These are phyloP conservation scores for Meteorus cinctellus DNA, from an alignment of 2,888 invertebrate species.

Conservation along the genomic window DNA sequence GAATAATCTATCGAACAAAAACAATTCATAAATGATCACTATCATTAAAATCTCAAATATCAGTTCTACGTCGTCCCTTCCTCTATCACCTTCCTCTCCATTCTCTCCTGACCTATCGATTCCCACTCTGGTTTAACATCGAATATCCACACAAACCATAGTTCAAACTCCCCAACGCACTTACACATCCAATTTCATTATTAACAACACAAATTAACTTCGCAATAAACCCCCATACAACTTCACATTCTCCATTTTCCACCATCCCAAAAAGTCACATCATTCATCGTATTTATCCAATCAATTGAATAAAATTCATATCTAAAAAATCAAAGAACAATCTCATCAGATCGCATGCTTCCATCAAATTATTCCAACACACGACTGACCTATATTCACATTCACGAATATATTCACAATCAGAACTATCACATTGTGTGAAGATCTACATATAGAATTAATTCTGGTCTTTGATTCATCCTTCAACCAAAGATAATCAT, in stretches of 20 bases:
- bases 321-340: neutral
- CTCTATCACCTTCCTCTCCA: neutral
- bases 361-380: neutral
- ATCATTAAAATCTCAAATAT: too few species aligned
- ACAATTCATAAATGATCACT: neutral
- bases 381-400: neutral
- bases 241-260: too few species aligned
- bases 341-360: neutral
- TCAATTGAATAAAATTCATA: too few species aligned
- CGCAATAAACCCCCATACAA: neutral
- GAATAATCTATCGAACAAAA: neutral
- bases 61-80: too few species aligned
- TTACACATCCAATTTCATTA: too few species aligned
- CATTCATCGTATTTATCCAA: neutral
- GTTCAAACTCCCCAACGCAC: neutral
- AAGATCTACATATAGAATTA: neutral
- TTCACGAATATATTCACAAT: neutral
- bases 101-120: neutral
- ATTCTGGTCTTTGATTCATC: constrained; percentile 14
- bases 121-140: neutral
- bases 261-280: too few species aligned
- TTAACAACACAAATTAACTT: neutral
- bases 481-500: constrained; percentile 1
- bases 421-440: neutral
- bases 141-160: neutral